Evolutionary conservation across 2,113 vertebrate genomes (phyloP).

Genomic region (Dendrocopos noguchii): DNA sequence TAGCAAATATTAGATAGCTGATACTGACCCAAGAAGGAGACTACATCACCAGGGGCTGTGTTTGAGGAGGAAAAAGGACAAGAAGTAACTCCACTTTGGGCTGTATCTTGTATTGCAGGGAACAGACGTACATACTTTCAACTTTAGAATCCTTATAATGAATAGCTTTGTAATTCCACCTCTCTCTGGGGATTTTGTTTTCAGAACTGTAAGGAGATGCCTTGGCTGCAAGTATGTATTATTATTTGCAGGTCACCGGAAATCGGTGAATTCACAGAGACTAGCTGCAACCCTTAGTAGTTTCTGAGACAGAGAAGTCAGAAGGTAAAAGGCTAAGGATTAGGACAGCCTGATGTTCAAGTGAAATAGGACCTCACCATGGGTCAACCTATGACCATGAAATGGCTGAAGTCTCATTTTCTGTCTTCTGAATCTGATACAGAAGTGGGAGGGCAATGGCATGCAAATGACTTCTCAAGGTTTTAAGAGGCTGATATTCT

Average conservation of each 20-base stretch:
- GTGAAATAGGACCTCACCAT: not conserved
- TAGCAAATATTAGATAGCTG: not conserved
- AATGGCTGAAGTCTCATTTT: not conserved
- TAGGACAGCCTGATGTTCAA: not conserved
- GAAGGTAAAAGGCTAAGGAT: not conserved
- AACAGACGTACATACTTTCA: not conserved
- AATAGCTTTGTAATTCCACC: not conserved
- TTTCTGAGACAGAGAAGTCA: not conserved
- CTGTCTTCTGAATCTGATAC: not conserved
- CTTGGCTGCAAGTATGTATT: not conserved
- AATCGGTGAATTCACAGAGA: not conserved
- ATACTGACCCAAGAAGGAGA: not conserved
- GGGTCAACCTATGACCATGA: not conserved
- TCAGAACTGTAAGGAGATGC: not conserved
- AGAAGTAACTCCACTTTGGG: not conserved
- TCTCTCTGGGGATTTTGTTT: not conserved
- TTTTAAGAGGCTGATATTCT: not conserved
- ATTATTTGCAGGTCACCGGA: not conserved
- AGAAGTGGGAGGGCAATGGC: not conserved
- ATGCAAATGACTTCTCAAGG: not conserved
- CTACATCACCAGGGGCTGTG: fast-evolving
- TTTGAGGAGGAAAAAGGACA: not conserved
- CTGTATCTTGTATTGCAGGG: not conserved
- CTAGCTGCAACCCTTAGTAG: not conserved
- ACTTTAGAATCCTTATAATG: not conserved